Percentiles rank a stretch among this genome's conserved stretches.
Evolutionary conservation across 2,797 vertebrate genomes (phyloP).

Genomic region (Pipistrellus pipistrellus): DNA sequence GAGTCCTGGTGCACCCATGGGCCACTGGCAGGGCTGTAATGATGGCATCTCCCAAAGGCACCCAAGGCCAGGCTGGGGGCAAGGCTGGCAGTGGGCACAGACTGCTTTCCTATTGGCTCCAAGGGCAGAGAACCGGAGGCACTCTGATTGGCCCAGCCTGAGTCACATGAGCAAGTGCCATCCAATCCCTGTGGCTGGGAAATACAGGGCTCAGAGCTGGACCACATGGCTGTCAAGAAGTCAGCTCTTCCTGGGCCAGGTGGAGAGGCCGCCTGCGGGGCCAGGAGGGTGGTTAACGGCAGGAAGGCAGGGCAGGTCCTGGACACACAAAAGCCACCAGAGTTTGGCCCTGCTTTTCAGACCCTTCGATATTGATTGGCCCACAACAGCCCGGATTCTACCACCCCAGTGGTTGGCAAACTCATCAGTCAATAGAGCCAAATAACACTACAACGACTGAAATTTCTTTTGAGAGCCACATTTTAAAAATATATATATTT

Average conservation of each 20-base stretch:
- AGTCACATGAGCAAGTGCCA: neutral
- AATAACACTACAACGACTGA: too few species aligned
- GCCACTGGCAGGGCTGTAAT: fast-evolving
- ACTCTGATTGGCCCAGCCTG: neutral
- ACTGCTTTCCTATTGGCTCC: neutral
- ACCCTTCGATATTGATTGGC: fast-evolving
- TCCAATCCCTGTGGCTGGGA: neutral
- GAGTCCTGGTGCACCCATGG: fast-evolving
- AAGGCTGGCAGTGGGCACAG: too few species aligned
- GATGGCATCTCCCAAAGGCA: too few species aligned
- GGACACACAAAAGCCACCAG: fast-evolving
- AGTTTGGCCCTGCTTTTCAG: neutral
- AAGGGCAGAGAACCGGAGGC: neutral
- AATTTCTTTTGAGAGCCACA: too few species aligned
- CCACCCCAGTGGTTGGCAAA: neutral
- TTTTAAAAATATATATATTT: too few species aligned
- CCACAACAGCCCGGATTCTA: fast-evolving
- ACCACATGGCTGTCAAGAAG: neutral
- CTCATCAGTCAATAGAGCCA: too few species aligned
- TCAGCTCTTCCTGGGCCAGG: fast-evolving
- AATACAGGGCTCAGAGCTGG: neutral
- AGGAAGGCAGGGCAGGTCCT: neutral
- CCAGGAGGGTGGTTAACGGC: fast-evolving
- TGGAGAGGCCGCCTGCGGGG: neutral
- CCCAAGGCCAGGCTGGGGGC: neutral